A percentile compares a stretch with the other conserved stretches of the same genome.
Conservation (phyloP, 2,888 invertebrate genomes). For the Acanthopleura granulata region DNA sequence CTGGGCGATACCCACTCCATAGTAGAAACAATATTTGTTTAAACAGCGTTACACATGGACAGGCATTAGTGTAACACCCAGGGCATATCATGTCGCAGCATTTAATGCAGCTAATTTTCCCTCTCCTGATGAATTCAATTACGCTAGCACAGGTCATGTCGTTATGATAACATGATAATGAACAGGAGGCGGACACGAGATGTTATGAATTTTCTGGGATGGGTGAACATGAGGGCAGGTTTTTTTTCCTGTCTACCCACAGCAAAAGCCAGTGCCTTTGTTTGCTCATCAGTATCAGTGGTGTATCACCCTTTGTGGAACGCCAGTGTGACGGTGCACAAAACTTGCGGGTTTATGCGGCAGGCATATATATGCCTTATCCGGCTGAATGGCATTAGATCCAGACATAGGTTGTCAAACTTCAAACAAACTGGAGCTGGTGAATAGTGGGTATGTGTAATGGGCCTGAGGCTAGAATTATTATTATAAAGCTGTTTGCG, state of each 20-base stretch:
- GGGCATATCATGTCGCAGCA: constrained; percentile 9
- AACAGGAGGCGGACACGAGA: neutral
- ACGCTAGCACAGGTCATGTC: constrained; percentile 2
- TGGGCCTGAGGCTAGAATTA: too few species aligned
- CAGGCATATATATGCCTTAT: neutral
- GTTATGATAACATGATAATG: constrained; percentile 1
- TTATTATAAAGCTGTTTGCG: too few species aligned
- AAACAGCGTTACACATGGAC: neutral
- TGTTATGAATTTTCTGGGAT: constrained; percentile 13
- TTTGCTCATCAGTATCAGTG: neutral
- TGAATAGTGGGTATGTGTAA: too few species aligned
- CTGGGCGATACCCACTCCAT: too few species aligned
- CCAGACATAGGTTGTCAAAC: neutral
- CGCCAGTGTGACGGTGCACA: constrained; percentile 3
- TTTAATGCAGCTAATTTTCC: neutral
- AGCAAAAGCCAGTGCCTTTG: neutral
- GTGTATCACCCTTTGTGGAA: neutral
- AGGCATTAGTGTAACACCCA: neutral
- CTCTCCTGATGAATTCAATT: constrained; percentile 11
- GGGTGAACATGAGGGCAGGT: neutral
- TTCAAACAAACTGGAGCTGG: constrained; percentile 6
- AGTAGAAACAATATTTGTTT: too few species aligned
- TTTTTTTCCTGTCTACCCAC: too few species aligned
- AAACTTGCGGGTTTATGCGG: neutral
- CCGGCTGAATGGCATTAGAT: too few species aligned